Conservation (phyloP, 2,888 invertebrate genomes). For the Coelinius sp. region DNA sequence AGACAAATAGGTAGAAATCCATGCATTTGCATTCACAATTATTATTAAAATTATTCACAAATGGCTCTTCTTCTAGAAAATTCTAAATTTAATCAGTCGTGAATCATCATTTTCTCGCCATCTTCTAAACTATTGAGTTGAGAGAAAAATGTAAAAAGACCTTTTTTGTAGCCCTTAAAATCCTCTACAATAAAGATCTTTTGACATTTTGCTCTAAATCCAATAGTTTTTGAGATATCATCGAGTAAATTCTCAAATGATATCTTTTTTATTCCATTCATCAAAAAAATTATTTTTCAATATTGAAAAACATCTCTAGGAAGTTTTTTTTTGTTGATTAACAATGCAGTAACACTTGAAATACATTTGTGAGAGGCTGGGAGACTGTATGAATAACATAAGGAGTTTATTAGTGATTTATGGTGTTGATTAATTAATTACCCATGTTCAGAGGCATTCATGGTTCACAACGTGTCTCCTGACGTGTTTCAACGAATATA, state of each 20-base stretch:
- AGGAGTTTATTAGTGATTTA: background rate
- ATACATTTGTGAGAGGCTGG: background rate
- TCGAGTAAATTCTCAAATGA: background rate
- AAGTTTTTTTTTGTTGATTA: background rate
- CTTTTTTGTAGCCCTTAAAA: background rate
- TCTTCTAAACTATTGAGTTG: no score
- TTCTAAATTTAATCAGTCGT: background rate
- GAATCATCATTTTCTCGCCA: background rate
- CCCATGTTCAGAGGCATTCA: conserved; percentile 88
- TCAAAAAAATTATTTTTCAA: background rate
- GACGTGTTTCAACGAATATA: conserved; percentile 1
- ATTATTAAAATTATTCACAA: background rate
- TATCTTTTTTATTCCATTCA: background rate
- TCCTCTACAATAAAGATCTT: background rate
- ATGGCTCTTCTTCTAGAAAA: background rate
- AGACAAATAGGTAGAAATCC: conserved; percentile 6
- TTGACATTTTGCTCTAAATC: background rate
- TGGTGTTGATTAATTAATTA: conserved; percentile 69
- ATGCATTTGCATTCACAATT: background rate
- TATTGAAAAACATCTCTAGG: background rate
- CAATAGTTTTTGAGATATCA: background rate
- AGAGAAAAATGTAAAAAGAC: background rate
- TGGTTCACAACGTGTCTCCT: conserved; percentile 61
- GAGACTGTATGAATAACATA: background rate
- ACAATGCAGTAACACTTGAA: conserved; percentile 5